phyloP scores from a whole-genome alignment of 1,140 invertebrate species.

The Cryptotermes secundus region DNA sequence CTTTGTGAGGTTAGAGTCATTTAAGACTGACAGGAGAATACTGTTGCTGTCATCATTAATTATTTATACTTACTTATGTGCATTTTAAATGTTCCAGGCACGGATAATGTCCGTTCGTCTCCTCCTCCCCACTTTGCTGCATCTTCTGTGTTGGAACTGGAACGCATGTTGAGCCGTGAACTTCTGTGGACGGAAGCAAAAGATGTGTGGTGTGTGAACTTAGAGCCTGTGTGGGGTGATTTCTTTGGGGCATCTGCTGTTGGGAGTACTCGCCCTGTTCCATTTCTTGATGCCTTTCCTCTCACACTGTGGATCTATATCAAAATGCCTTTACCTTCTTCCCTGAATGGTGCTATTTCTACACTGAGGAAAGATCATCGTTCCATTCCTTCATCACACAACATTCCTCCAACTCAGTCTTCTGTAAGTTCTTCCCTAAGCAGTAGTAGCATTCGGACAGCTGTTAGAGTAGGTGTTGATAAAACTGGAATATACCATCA shows the following conservation, averaged over 20 bases:
- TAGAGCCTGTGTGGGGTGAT: constrained; percentile 92
- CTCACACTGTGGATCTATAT: constrained; percentile 73
- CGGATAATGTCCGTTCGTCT: constrained; percentile 51
- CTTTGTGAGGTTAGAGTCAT: too few species aligned
- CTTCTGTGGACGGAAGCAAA: constrained; percentile 80
- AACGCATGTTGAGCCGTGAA: constrained; percentile 57
- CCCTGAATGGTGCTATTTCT: neutral
- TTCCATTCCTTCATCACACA: neutral
- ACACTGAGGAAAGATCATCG: neutral
- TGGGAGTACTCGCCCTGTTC: constrained; percentile 66
- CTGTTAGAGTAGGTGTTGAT: neutral
- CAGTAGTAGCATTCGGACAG: neutral
- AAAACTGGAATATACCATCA: neutral
- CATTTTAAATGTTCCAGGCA: constrained; percentile 39
- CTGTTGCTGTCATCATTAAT: too few species aligned
- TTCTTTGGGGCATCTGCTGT: constrained; percentile 79
- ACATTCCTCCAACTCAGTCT: neutral
- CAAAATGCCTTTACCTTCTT: neutral
- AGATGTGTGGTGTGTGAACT: constrained; percentile 82
- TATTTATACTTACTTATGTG: too few species aligned
- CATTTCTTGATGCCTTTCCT: constrained; percentile 88
- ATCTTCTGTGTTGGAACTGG: constrained; percentile 51
- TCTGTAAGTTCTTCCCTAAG: neutral
- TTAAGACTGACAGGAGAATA: too few species aligned
- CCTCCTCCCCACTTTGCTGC: constrained; percentile 47